These are phyloP conservation scores for Threskiornis aethiopicus DNA, from an alignment of 2,797 vertebrate species.

Conservation along the genomic window DNA sequence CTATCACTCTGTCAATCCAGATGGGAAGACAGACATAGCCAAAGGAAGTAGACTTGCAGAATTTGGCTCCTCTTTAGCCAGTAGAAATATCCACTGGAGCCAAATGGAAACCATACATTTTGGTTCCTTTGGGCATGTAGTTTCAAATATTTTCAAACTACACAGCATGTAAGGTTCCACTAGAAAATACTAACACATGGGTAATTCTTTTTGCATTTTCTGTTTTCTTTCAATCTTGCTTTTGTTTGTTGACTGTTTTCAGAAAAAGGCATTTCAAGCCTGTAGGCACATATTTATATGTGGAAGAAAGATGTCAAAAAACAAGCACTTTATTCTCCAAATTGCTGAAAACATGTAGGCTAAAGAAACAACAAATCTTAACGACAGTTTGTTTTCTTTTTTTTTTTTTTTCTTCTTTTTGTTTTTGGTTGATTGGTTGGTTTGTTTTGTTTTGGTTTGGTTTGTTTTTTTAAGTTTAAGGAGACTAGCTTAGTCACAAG, in stretches of 20 bases:
- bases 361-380: neutral
- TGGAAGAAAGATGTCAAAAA: slow-evolving; percentile 25
- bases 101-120: neutral
- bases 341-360: neutral
- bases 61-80: neutral
- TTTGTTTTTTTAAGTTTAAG: neutral
- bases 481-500: neutral
- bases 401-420: neutral
- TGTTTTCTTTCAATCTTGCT: neutral
- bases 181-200: neutral
- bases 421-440: no score
- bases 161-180: neutral
- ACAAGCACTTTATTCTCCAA: neutral
- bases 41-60: neutral
- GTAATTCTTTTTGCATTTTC: neutral
- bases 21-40: neutral
- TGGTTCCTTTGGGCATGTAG: neutral
- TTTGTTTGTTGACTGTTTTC: slow-evolving; percentile 12
- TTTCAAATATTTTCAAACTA: neutral
- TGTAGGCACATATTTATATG: neutral
- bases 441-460: neutral
- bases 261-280: neutral
- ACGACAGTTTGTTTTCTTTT: neutral
- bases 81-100: neutral
- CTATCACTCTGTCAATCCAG: neutral